phyloP scores from a whole-genome alignment of 1,140 invertebrate genomes.

The Phenacoccus solenopsis region DNA sequence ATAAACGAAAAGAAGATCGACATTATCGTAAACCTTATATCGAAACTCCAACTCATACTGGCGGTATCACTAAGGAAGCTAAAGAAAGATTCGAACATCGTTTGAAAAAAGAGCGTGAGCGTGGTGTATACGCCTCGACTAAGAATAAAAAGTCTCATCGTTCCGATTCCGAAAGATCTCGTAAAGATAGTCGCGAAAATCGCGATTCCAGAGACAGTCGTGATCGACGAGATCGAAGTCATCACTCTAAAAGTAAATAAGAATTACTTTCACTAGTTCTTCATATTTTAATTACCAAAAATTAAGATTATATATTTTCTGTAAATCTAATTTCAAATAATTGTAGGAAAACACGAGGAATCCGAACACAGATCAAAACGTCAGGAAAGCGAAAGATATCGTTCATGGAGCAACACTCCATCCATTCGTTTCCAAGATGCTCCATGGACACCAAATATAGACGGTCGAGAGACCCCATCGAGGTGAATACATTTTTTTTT shows the following conservation, averaged over 20 bases:
- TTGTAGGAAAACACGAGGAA: conserved; percentile 21
- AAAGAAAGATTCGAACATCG: conserved; percentile 49
- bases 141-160: conserved; percentile 36
- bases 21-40: conserved; percentile 62
- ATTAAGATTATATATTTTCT: neutral
- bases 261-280: conserved; percentile 24
- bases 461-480: conserved; percentile 53
- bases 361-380: conserved; percentile 34
- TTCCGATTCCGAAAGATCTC: conserved; percentile 41
- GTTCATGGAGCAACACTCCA: conserved; percentile 39
- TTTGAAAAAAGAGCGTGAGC: conserved; percentile 43
- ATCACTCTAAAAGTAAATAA: conserved; percentile 26
- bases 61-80: conserved; percentile 71
- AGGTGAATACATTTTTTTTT: conserved; percentile 24
- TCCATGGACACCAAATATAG: conserved; percentile 62
- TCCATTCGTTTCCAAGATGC: conserved; percentile 57
- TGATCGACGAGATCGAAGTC: conserved; percentile 27
- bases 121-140: conserved; percentile 37
- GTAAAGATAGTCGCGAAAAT: conserved; percentile 28
- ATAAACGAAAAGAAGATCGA: conserved; percentile 32
- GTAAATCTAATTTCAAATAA: conserved; percentile 25
- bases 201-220: conserved; percentile 24
- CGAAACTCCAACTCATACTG: conserved; percentile 88
- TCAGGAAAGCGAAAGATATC: conserved; percentile 34
- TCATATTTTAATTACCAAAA: neutral